phyloP scores from a whole-genome alignment of 2,797 vertebrate genomes.

The Lateolabrax maculatus region DNA sequence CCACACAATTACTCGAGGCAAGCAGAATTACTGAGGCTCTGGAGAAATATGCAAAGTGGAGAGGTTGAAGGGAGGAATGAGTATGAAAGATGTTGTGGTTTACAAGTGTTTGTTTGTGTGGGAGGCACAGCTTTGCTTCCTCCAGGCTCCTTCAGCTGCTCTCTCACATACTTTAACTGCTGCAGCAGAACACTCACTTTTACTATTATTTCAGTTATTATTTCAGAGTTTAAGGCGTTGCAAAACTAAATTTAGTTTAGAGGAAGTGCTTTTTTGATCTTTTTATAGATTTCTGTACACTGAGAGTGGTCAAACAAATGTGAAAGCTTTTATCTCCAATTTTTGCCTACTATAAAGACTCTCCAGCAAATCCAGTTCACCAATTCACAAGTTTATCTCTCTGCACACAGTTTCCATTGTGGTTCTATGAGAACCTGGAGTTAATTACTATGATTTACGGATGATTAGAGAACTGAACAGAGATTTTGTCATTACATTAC shows the following conservation, averaged over 20 bases:
- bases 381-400: constrained; percentile 52
- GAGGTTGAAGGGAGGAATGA: constrained; percentile 29
- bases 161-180: constrained; percentile 35
- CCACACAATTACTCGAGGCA: constrained; percentile 19
- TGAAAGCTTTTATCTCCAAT: constrained; percentile 38
- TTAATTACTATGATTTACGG: constrained; percentile 83
- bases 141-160: constrained; percentile 68
- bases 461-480: constrained; percentile 80
- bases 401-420: constrained; percentile 44
- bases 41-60: constrained; percentile 12
- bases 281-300: neutral
- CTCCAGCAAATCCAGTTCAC: constrained; percentile 30
- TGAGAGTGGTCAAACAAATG: constrained; percentile 1
- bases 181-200: constrained; percentile 41
- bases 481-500: constrained; percentile 85
- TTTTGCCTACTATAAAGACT: constrained; percentile 26
- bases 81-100: constrained; percentile 59
- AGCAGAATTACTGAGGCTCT: constrained; percentile 35
- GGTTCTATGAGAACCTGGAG: constrained; percentile 72
- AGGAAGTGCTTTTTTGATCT: neutral
- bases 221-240: too few relatives aligned
- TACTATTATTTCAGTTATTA: too few relatives aligned
- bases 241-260: neutral
- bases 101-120: constrained; percentile 73
- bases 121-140: constrained; percentile 73